Percentiles rank a stretch among this genome's conserved stretches.
Evolutionary conservation across 64 coral and sea anemone species (phyloP).

Genomic region (Pocillopora verrucosa): DNA sequence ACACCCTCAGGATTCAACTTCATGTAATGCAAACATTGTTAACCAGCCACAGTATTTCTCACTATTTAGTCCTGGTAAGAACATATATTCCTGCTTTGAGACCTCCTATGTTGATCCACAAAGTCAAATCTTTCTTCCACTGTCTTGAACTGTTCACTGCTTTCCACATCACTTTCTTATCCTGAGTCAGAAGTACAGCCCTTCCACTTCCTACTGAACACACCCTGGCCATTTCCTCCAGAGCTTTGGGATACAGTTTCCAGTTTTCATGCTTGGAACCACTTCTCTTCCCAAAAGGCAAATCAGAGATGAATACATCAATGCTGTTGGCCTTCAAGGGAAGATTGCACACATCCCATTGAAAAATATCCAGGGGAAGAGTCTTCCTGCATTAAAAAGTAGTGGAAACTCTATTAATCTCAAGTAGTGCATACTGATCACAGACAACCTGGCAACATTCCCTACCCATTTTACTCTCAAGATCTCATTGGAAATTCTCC

Average conservation of each 20-base stretch:
- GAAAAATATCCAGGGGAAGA: slow-evolving; percentile 67
- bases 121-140: slow-evolving; percentile 76
- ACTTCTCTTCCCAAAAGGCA: slow-evolving; percentile 99
- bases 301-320: slow-evolving; percentile 92
- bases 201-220: slow-evolving; percentile 66
- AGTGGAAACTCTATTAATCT: not conserved
- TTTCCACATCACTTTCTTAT: slow-evolving; percentile 89
- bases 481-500: too few relatives aligned
- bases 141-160: slow-evolving; percentile 42
- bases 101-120: slow-evolving; percentile 99
- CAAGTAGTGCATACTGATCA: too few relatives aligned
- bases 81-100: slow-evolving; percentile 83
- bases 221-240: slow-evolving; percentile 87
- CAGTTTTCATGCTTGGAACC: slow-evolving; percentile 87
- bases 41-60: not conserved
- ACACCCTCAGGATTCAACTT: too few relatives aligned
- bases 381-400: slow-evolving; percentile 20
- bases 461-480: too few relatives aligned
- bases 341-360: slow-evolving; percentile 90
- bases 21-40: too few relatives aligned
- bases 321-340: slow-evolving; percentile 78
- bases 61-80: slow-evolving; percentile 69
- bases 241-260: slow-evolving; percentile 84
- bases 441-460: too few relatives aligned
- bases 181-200: slow-evolving; percentile 91